phyloP scores from a whole-genome alignment of 2,888 invertebrate genomes.

The Elegia similella region DNA sequence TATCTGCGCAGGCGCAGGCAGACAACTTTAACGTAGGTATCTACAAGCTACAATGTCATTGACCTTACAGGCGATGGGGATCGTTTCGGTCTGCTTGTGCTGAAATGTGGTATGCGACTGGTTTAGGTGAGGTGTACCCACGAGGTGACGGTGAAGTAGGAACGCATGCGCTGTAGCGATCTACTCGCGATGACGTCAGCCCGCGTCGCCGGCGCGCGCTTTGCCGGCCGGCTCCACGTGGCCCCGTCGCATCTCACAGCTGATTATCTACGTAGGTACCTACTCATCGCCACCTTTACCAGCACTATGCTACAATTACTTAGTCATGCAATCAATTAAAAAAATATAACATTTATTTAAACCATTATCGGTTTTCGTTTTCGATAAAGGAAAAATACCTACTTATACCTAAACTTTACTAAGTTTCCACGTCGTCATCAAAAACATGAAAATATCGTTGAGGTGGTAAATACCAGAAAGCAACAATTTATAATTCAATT shows the following conservation, averaged over 20 bases:
- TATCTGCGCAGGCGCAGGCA: not conserved
- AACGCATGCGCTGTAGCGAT: constrained; percentile 28
- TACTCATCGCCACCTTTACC: not conserved
- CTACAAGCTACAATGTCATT: constrained; percentile 51
- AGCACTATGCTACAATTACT: not conserved
- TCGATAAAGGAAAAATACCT: not conserved
- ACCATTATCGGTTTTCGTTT: too few relatives aligned
- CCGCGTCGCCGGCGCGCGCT: constrained; percentile 35
- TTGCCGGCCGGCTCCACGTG: constrained; percentile 58
- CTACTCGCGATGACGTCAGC: constrained; percentile 50
- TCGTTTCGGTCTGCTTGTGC: constrained; percentile 68
- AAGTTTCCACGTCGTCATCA: not conserved
- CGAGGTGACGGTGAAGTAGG: constrained; percentile 32
- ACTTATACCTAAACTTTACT: not conserved
- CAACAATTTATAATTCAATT: not conserved
- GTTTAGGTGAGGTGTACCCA: constrained; percentile 47
- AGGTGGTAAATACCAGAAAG: not conserved
- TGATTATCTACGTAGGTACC: constrained; percentile 37
- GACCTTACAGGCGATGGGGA: constrained; percentile 54
- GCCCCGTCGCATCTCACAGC: constrained; percentile 47
- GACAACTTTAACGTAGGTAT: constrained; percentile 30
- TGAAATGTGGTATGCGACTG: constrained; percentile 68
- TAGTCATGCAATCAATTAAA: not conserved
- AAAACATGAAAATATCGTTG: not conserved
- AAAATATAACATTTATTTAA: too few relatives aligned